Evolutionary conservation across 2,888 invertebrate species (phyloP), one percentile per base, ranked within the genome.

Genomic region (Griposia aprilina): DNA sequence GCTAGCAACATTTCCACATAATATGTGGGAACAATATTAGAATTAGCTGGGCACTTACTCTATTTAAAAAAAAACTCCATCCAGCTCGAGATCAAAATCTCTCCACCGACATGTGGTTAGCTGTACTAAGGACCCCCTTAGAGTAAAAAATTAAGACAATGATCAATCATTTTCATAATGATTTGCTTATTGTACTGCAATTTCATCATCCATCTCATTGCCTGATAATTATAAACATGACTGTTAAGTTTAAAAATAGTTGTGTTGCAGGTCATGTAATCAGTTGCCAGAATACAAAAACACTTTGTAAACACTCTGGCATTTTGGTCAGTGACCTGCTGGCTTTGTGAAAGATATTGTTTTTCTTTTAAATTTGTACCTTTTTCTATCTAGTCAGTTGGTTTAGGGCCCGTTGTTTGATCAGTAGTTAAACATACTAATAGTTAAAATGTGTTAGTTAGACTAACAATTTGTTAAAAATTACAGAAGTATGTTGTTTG

Each of bases 161-260:
- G 13, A 48, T 26, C 17, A 67, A n/a, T 72, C 0, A 36, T 36
- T 66, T 67, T n/a, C 45, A 48, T 66, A 15, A 36, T n/a, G 7
- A 67, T 26, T 69, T 67, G 7, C 30, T 52, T n/a, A 85, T 82
- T 84, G 75, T 75, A 76, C 41, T 82, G 62, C 23, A 70, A 48
- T 86, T 84, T 86, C 86, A 74, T 82, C 70, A 82, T 70, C 20
- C 30, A 36, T 52, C n/a, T 50, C 23, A 36, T 20, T 73, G 50
- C 23, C 2, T 70, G 26, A 50, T 66, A 11, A 3, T 17, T 8
- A 2, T 45, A 13, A 11, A 45, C n/a, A 66, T 67, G 45, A 72
- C n/a, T n/a, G 30, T 67, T 15, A 66, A 3, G 62, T 60, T 72
- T 82, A 82, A 70, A 78, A 72, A 82, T 85, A 84, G 72, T 52